Evolutionary conservation across 2,797 vertebrate species (phyloP).

Genomic region (Australoheros facetus): DNA sequence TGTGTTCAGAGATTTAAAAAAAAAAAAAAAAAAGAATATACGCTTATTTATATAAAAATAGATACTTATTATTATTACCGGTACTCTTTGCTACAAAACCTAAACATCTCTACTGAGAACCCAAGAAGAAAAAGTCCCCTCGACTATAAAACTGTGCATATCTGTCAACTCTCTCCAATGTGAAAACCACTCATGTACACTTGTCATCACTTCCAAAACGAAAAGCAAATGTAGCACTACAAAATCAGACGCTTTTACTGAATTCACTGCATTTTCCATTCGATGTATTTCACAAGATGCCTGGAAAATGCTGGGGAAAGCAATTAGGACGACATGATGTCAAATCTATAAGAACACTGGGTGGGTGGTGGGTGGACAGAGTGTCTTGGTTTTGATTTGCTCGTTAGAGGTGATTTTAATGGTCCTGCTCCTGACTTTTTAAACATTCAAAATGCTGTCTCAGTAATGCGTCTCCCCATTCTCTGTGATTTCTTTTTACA

Average conservation of each 20-base stretch:
- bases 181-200: neutral
- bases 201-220: neutral
- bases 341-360: neutral
- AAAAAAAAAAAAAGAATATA: neutral
- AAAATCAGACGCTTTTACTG: neutral
- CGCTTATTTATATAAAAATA: too few relatives aligned
- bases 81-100: neutral
- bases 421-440: neutral
- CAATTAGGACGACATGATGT: neutral
- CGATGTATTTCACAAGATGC: neutral
- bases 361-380: neutral
- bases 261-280: neutral
- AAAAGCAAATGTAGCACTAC: neutral
- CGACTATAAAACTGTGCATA: neutral
- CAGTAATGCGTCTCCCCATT: slow-evolving; percentile 21
- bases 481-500: slow-evolving; percentile 72
- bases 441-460: slow-evolving; percentile 9
- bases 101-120: neutral
- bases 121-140: neutral
- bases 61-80: neutral
- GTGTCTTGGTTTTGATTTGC: slow-evolving; percentile 1
- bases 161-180: neutral
- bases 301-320: neutral
- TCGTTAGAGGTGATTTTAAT: neutral
- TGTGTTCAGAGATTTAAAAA: neutral